Percentiles rank a stretch among this genome's conserved stretches.
These are phyloP conservation scores for Pseudochaenichthys georgianus DNA, from an alignment of 2,797 vertebrate species.

Conservation along the genomic window DNA sequence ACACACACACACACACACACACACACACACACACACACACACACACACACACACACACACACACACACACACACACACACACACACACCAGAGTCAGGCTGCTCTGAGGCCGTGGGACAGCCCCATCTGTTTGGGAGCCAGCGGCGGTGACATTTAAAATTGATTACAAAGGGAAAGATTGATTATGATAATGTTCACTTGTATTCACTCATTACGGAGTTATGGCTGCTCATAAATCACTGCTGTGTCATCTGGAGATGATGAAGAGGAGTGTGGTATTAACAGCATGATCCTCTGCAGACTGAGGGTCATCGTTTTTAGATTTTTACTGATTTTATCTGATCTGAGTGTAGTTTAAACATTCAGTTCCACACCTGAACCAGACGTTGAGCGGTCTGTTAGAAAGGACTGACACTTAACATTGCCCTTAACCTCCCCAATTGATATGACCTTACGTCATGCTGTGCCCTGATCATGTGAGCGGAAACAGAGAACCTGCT, in stretches of 20 bases:
- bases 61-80: no score
- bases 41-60: no score
- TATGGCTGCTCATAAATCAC: slow-evolving; percentile 49
- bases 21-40: no score
- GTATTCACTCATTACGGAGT: slow-evolving; percentile 21
- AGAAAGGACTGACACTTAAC: background rate
- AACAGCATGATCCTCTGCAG: background rate
- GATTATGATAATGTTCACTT: slow-evolving; percentile 52
- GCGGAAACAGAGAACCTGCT: no score
- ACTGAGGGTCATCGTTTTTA: background rate
- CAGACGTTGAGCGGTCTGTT: background rate
- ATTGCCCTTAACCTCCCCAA: no score
- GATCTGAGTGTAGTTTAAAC: background rate
- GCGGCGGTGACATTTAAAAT: slow-evolving; percentile 55
- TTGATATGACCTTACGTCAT: no score
- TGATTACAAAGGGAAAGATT: slow-evolving; percentile 54
- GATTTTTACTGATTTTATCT: background rate
- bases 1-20: no score
- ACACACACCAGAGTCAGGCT: slow-evolving; percentile 1
- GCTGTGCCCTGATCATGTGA: no score
- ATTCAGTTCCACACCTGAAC: background rate
- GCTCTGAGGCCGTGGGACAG: slow-evolving; percentile 25
- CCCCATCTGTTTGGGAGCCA: slow-evolving; percentile 36
- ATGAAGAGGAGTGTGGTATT: background rate
- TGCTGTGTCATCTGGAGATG: background rate